A percentile compares a stretch with the other conserved stretches of the same genome.
Conservation (phyloP, 2,113 vertebrate genomes). For the Indri indri region DNA sequence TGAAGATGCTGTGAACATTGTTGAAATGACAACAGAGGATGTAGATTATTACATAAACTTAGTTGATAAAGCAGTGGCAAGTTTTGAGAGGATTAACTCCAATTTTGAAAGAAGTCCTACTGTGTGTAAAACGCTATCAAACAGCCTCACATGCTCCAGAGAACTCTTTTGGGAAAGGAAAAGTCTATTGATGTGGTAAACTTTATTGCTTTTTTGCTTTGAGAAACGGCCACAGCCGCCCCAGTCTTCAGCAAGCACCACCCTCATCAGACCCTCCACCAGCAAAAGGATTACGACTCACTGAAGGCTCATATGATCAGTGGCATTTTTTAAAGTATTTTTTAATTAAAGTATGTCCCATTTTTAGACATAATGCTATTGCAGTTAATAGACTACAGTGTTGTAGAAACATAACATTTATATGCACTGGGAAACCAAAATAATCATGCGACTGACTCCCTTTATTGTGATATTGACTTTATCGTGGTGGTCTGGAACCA, state of each 20-base stretch:
- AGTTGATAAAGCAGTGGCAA: not conserved
- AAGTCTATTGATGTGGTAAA: not conserved
- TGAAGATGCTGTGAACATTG: not conserved
- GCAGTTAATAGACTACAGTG: not conserved
- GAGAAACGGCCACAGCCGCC: not conserved
- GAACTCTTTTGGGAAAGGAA: not conserved
- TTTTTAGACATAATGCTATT: not conserved
- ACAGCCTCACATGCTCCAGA: not conserved
- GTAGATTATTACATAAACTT: not conserved
- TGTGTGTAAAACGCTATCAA: not conserved
- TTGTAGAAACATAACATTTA: not conserved
- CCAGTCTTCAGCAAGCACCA: not conserved
- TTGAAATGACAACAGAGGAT: not conserved
- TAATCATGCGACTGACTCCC: not conserved
- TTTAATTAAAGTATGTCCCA: not conserved
- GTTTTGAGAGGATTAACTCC: not conserved
- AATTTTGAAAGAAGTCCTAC: not conserved
- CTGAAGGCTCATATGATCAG: not conserved
- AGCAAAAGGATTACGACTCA: not conserved
- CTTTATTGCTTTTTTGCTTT: not conserved
- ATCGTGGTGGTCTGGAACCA: not conserved
- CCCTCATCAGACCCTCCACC: not conserved
- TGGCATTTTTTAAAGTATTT: not conserved
- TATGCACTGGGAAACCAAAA: not conserved
- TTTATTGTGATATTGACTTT: not conserved